These are phyloP conservation scores for Andinoacara biseriatus DNA, from an alignment of 2,113 vertebrate species.

Conservation along the genomic window DNA sequence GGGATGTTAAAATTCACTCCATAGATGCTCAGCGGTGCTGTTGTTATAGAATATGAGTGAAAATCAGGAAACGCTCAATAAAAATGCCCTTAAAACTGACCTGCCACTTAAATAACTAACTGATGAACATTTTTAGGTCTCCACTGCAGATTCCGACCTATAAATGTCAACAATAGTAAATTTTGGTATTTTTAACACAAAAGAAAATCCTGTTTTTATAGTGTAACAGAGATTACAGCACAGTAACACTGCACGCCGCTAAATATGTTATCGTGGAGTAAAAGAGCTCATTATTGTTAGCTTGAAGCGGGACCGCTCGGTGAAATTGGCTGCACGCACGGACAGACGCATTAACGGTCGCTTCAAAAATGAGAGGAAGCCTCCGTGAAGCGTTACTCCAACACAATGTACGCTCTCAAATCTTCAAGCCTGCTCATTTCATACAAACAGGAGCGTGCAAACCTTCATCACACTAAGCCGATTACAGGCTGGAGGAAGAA, in stretches of 20 bases:
- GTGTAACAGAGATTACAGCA: background rate
- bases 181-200: background rate
- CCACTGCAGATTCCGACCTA: background rate
- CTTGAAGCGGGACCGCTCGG: background rate
- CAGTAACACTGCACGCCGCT: background rate
- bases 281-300: background rate
- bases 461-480: conserved; percentile 43
- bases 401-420: background rate
- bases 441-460: conserved; percentile 16
- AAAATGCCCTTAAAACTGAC: background rate
- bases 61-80: background rate
- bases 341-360: background rate
- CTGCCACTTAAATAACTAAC: background rate
- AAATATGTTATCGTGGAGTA: background rate
- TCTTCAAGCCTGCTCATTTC: conserved; percentile 38
- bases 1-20: too few relatives aligned
- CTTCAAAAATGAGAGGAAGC: background rate
- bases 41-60: background rate
- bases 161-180: background rate
- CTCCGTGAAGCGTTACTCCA: background rate
- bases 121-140: background rate
- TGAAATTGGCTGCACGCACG: background rate
- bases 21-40: too few relatives aligned
- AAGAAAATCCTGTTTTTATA: background rate
- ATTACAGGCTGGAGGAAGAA: conserved; percentile 37